These are phyloP conservation scores for Sarcoramphus papa DNA, from an alignment of 2,797 vertebrate genomes.

Conservation along the genomic window DNA sequence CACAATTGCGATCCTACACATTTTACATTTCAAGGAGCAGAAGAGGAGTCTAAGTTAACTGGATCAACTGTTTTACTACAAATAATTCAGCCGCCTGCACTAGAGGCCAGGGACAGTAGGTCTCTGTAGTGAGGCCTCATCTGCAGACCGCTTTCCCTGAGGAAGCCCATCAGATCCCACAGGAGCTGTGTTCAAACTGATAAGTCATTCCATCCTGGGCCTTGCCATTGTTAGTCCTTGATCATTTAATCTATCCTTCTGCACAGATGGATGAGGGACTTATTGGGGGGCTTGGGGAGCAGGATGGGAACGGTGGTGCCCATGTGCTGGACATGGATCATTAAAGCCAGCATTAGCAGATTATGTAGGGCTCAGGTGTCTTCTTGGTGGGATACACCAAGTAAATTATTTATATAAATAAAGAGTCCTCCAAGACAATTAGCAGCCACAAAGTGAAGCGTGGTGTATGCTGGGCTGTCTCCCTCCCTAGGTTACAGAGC, in stretches of 20 bases:
- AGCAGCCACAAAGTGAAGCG: not conserved
- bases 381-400: not conserved
- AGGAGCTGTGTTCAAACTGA: not conserved
- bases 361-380: conserved; percentile 52
- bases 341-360: conserved; percentile 19
- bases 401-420: conserved; percentile 58
- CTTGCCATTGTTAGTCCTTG: not conserved
- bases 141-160: not conserved
- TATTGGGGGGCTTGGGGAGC: not conserved
- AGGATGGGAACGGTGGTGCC: not conserved
- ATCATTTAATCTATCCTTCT: not conserved
- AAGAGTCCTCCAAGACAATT: conserved; percentile 17
- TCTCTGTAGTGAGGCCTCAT: not conserved
- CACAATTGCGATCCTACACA: not conserved
- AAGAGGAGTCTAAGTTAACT: not conserved
- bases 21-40: not conserved
- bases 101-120: not conserved
- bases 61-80: not conserved
- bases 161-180: not conserved
- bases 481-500: not conserved
- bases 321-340: not conserved
- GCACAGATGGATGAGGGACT: conserved; percentile 26
- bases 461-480: not conserved
- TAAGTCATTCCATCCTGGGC: not conserved
- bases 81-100: not conserved